phyloP scores from a whole-genome alignment of 92 coral and sea anemone genomes.

The Pocillopora grandis region DNA sequence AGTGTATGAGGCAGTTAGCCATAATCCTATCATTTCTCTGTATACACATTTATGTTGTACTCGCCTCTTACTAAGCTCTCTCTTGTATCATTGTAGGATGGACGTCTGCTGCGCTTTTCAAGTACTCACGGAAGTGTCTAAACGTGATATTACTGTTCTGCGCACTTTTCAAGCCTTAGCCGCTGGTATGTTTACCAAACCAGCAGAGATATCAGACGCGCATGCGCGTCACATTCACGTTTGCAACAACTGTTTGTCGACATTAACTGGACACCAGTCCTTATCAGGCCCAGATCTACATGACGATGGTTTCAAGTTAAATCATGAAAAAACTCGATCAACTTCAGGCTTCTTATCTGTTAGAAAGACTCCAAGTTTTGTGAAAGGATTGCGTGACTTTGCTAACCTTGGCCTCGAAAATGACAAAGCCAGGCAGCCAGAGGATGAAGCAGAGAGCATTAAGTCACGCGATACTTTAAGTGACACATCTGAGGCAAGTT shows the following conservation, averaged over 20 bases:
- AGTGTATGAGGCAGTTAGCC: too few relatives aligned
- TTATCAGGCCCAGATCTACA: slow-evolving; percentile 12
- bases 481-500: slow-evolving; percentile 85
- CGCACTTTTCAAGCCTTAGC: slow-evolving; percentile 84
- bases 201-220: slow-evolving; percentile 73
- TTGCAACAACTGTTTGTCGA: slow-evolving; percentile 73
- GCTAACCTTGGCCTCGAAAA: slow-evolving; percentile 57
- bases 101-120: slow-evolving; percentile 86
- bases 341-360: slow-evolving; percentile 41
- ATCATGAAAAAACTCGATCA: slow-evolving; percentile 9
- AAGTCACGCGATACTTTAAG: slow-evolving; percentile 54
- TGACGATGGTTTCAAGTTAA: slow-evolving; percentile 15
- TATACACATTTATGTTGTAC: background rate
- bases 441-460: slow-evolving; percentile 48
- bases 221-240: slow-evolving; percentile 81
- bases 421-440: slow-evolving; percentile 14
- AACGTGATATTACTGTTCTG: slow-evolving; percentile 66
- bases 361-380: slow-evolving; percentile 81
- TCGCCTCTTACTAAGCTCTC: background rate
- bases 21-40: background rate
- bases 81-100: slow-evolving; percentile 45
- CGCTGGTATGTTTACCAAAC: slow-evolving; percentile 74
- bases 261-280: slow-evolving; percentile 58
- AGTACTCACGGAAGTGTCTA: slow-evolving; percentile 80
- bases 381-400: slow-evolving; percentile 78